Conservation (phyloP, 1,140 invertebrate species). For the Macrostomum lignano region DNA sequence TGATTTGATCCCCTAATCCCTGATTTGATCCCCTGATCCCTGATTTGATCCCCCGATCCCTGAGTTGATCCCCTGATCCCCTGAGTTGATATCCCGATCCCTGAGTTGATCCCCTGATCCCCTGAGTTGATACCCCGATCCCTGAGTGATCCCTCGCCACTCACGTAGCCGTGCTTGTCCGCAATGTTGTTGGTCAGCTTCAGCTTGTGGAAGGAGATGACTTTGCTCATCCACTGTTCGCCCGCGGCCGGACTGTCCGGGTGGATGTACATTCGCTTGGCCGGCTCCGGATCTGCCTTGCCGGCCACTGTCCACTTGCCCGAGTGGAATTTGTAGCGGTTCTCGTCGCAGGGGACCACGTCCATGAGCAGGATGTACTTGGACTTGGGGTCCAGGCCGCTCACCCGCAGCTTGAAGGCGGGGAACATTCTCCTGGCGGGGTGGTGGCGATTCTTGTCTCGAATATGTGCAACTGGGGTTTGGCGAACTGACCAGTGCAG, state of each 20-base stretch:
- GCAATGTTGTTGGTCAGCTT: conserved; percentile 71
- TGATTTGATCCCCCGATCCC: too few relatives aligned
- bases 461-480: too few relatives aligned
- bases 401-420: conserved; percentile 55
- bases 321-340: conserved; percentile 31
- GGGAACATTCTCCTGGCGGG: conserved; percentile 95
- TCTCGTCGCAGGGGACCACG: conserved; percentile 81
- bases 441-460: too few relatives aligned
- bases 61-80: too few relatives aligned
- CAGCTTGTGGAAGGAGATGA: conserved; percentile 56
- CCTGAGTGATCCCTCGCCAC: too few relatives aligned
- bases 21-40: too few relatives aligned
- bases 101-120: too few relatives aligned
- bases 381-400: conserved; percentile 52
- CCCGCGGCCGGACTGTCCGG: conserved; percentile 53
- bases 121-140: too few relatives aligned
- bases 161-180: conserved; percentile 94
- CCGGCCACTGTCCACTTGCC: conserved; percentile 8
- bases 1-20: too few relatives aligned
- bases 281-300: conserved; percentile 5
- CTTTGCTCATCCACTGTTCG: conserved; percentile 47
- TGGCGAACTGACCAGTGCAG: too few relatives aligned
- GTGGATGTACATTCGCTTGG: conserved; percentile 37
- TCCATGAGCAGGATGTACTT: conserved; percentile 89
- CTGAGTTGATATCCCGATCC: too few relatives aligned